Evolutionary conservation across 30 jellyfish, hydroid and myxozoan genomes (phyloP).

Genomic region (Nemopilema nomurai): DNA sequence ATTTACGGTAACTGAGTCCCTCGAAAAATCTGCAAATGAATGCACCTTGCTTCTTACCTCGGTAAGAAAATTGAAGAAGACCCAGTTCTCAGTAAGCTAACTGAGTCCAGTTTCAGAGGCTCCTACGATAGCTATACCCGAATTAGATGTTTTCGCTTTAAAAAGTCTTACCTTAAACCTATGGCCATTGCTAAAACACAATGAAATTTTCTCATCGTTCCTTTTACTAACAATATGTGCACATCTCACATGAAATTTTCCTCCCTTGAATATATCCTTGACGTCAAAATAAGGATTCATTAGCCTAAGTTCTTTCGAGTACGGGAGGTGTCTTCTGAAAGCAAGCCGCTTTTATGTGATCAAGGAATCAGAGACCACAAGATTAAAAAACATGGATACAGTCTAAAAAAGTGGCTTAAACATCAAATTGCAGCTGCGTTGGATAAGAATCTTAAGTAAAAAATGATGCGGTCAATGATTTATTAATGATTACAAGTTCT

Average conservation of each 20-base stretch:
- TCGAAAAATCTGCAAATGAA: too few relatives aligned
- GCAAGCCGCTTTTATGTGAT: background rate
- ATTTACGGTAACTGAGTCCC: too few relatives aligned
- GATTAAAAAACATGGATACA: background rate
- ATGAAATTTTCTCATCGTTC: too few relatives aligned
- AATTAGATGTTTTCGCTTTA: too few relatives aligned
- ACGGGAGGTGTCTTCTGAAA: background rate
- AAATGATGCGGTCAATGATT: background rate
- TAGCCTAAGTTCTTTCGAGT: background rate
- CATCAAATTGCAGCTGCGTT: background rate
- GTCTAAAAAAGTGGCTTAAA: background rate
- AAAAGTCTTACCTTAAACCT: too few relatives aligned
- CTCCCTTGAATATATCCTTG: background rate
- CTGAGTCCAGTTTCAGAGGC: too few relatives aligned
- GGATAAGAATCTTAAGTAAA: background rate
- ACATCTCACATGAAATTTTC: background rate
- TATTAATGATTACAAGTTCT: constrained; percentile 22
- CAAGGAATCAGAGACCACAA: background rate
- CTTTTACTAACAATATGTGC: too few relatives aligned
- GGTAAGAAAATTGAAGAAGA: too few relatives aligned
- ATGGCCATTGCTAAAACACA: too few relatives aligned
- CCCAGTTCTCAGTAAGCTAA: too few relatives aligned
- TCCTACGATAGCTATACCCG: too few relatives aligned
- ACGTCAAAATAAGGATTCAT: background rate
- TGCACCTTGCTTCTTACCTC: too few relatives aligned